A percentile compares a stretch with the other conserved stretches of the same genome.
phyloP scores from a whole-genome alignment of 2,113 vertebrate species.

The Chaetura pelagica region DNA sequence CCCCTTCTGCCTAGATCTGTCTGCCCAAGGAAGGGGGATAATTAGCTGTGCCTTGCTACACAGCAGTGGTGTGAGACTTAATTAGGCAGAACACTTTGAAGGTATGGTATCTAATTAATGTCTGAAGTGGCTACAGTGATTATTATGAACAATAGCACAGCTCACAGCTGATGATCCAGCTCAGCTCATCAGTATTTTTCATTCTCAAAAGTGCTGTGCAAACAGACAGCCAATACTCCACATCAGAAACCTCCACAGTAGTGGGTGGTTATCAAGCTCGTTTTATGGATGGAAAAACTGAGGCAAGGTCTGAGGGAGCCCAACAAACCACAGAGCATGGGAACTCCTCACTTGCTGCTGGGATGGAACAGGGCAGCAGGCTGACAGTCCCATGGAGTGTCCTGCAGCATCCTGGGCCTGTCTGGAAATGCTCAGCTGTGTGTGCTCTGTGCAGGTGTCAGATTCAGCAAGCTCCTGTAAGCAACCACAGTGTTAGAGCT shows the following conservation, averaged over 20 bases:
- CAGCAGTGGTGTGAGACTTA: background rate
- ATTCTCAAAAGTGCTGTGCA: background rate
- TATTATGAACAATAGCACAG: background rate
- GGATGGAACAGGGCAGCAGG: background rate
- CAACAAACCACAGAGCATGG: background rate
- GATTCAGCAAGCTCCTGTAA: background rate
- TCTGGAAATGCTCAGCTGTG: background rate
- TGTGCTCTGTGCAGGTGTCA: background rate
- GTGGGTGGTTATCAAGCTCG: background rate
- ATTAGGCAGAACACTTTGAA: conserved; percentile 27
- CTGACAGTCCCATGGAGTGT: background rate
- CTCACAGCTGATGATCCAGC: background rate
- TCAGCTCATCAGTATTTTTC: background rate
- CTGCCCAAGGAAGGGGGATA: background rate
- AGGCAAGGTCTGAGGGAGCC: background rate
- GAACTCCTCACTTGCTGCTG: background rate
- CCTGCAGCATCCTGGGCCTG: background rate
- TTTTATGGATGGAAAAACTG: background rate
- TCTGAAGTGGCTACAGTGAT: background rate
- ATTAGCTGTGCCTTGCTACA: background rate
- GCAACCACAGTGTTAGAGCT: background rate
- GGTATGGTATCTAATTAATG: background rate
- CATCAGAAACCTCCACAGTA: background rate
- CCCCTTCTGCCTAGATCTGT: background rate
- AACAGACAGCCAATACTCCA: background rate